phyloP scores from a whole-genome alignment of 2,888 invertebrate genomes.

The Cosmia trapezina region DNA sequence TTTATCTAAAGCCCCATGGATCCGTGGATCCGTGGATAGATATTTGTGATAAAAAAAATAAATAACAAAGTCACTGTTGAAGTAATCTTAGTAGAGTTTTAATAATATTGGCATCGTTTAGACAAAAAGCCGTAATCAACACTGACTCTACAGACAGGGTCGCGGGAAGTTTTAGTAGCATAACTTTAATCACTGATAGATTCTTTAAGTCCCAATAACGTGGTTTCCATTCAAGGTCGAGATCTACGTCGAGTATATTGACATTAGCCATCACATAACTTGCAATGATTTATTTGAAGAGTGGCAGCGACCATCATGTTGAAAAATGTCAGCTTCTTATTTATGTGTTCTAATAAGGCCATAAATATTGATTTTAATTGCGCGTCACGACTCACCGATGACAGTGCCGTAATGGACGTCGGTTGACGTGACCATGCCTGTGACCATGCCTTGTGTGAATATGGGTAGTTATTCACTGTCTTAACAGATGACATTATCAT shows the following conservation, averaged over 20 bases:
- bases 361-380: slow-evolving; percentile 84
- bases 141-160: not conserved
- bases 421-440: slow-evolving; percentile 65
- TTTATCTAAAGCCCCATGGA: too few relatives aligned
- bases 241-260: slow-evolving; percentile 35
- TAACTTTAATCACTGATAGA: slow-evolving; percentile 11
- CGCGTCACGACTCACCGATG: slow-evolving; percentile 69
- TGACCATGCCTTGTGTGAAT: slow-evolving; percentile 41
- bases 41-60: not conserved
- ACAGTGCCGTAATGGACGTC: slow-evolving; percentile 71
- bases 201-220: slow-evolving; percentile 25
- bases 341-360: slow-evolving; percentile 75
- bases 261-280: slow-evolving; percentile 57
- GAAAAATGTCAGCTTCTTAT: slow-evolving; percentile 75
- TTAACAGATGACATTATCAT: too few relatives aligned
- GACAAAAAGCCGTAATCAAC: too few relatives aligned
- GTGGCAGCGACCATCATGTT: slow-evolving; percentile 68
- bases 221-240: slow-evolving; percentile 32
- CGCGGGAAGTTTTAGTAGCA: not conserved
- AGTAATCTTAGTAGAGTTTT: too few relatives aligned
- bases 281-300: slow-evolving; percentile 64
- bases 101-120: too few relatives aligned
- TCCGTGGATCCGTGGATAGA: too few relatives aligned
- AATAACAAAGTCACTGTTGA: too few relatives aligned
- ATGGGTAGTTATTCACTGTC: slow-evolving; percentile 32